A percentile compares a stretch with the other conserved stretches of the same genome.
Conservation (phyloP, 2,888 invertebrate species). For the Melangyna quadrimaculata region DNA sequence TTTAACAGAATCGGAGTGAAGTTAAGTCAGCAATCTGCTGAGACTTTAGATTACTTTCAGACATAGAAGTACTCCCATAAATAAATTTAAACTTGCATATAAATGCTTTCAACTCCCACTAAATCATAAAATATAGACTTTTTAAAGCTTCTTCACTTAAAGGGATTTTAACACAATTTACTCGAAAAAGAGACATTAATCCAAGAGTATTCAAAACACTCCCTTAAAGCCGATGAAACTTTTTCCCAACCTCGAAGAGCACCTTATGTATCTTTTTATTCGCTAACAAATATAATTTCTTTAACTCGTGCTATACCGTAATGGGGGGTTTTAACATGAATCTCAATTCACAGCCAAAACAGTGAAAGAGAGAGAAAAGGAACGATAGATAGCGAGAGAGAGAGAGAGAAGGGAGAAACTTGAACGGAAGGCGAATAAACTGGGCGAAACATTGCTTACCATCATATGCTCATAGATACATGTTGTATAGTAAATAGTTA, state of each 20-base stretch:
- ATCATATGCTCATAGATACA: constrained; percentile 56
- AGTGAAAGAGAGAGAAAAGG: not conserved
- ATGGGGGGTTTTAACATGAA: not conserved
- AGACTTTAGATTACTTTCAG: too few relatives aligned
- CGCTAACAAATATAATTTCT: not conserved
- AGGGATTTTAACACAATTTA: not conserved
- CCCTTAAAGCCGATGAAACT: constrained; percentile 2
- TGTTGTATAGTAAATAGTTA: constrained; percentile 65
- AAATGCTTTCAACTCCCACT: constrained; percentile 15
- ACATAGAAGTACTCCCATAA: too few relatives aligned
- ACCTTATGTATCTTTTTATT: not conserved
- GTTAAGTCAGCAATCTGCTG: not conserved
- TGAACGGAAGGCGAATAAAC: constrained; percentile 68
- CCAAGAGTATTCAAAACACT: not conserved
- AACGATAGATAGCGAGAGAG: too few relatives aligned
- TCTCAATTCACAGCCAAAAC: not conserved
- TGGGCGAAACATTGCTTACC: constrained; percentile 61
- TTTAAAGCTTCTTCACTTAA: not conserved
- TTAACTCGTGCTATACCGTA: constrained; percentile 25
- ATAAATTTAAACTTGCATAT: not conserved
- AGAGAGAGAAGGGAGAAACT: constrained; percentile 29
- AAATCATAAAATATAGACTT: constrained; percentile 8
- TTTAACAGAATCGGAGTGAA: not conserved
- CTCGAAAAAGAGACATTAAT: not conserved
- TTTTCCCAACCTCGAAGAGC: constrained; percentile 43